Conservation (phyloP, 2,888 invertebrate genomes). For the Amphiduros pacificus region DNA sequence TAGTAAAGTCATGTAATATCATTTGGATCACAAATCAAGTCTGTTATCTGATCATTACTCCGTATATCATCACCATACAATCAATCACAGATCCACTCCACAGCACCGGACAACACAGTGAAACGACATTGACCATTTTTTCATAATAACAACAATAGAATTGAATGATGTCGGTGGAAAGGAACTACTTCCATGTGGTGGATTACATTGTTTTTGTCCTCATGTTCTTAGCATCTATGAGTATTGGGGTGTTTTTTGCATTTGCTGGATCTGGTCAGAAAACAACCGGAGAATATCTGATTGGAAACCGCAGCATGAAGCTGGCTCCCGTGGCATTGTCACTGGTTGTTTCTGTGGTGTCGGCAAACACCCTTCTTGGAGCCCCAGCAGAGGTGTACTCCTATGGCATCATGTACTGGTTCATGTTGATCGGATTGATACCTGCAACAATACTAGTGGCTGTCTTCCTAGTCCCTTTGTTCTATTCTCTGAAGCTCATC, state of each 20-base stretch:
- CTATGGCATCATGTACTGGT: slow-evolving; percentile 5
- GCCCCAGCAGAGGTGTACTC: slow-evolving; percentile 2
- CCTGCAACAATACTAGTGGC: slow-evolving; percentile 1
- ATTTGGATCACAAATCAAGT: no score
- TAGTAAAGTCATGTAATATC: no score
- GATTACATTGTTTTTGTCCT: neutral
- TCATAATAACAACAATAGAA: no score
- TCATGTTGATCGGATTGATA: slow-evolving; percentile 1
- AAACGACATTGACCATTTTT: no score
- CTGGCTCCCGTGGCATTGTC: neutral
- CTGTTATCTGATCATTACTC: no score
- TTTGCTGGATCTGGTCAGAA: neutral
- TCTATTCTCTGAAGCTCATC: neutral
- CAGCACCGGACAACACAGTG: no score
- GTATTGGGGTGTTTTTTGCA: neutral
- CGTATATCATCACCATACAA: no score
- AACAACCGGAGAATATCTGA: neutral
- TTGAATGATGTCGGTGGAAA: no score
- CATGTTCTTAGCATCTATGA: neutral
- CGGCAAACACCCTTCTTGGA: neutral
- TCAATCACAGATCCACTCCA: no score
- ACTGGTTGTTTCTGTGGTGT: neutral
- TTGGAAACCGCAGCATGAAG: neutral
- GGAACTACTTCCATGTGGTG: no score
- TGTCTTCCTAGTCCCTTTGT: neutral